Conservation (phyloP, 2,888 invertebrate genomes). For the Oxyscelio sp. region DNA sequence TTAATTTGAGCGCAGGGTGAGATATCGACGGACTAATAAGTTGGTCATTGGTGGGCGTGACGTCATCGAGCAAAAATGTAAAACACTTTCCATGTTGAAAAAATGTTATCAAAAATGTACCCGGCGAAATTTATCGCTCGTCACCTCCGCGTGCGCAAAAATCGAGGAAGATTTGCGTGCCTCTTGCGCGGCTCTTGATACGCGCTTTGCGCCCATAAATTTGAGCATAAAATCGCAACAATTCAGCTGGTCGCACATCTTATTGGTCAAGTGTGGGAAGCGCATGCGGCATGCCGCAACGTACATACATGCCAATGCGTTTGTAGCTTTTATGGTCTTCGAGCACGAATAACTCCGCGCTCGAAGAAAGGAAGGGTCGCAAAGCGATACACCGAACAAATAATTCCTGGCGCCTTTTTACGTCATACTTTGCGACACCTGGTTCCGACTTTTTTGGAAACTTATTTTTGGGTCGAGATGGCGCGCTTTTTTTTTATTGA, state of each 20-base stretch:
- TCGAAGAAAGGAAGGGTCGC: not conserved
- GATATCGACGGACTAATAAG: slow-evolving; percentile 24
- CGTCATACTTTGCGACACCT: slow-evolving; percentile 46
- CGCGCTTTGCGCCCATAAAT: slow-evolving; percentile 5
- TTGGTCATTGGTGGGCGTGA: slow-evolving; percentile 20
- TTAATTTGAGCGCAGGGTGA: slow-evolving; percentile 33
- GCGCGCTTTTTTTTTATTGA: no score
- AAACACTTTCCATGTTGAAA: not conserved
- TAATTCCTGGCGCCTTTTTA: slow-evolving; percentile 24
- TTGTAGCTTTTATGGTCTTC: slow-evolving; percentile 44
- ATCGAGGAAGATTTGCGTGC: not conserved
- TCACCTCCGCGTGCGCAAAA: not conserved
- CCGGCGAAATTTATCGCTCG: not conserved
- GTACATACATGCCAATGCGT: slow-evolving; percentile 50
- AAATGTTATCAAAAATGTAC: not conserved
- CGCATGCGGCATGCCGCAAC: slow-evolving; percentile 66
- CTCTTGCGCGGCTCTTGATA: not conserved
- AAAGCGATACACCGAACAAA: slow-evolving; percentile 28
- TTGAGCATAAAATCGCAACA: slow-evolving; percentile 48
- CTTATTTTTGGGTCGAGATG: no score
- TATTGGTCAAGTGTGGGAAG: slow-evolving; percentile 55
- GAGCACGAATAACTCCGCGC: slow-evolving; percentile 39
- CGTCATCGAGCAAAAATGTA: not conserved
- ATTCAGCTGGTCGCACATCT: slow-evolving; percentile 39
- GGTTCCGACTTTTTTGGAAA: slow-evolving; percentile 20